Evolutionary conservation across 1,140 invertebrate genomes (phyloP).

Genomic region (Diorhabda carinulata): DNA sequence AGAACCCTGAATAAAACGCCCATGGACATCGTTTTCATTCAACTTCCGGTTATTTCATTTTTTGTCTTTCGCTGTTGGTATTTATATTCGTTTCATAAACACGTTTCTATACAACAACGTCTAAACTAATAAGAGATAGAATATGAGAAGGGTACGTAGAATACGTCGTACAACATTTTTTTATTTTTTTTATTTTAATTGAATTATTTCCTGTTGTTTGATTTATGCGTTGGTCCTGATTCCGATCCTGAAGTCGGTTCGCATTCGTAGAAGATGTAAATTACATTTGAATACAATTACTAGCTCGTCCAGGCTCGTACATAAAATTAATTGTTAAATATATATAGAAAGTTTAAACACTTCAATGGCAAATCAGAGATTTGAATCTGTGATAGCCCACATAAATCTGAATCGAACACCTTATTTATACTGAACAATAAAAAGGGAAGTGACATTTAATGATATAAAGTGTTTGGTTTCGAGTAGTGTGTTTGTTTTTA

Average conservation of each 20-base stretch:
- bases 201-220: too few relatives aligned
- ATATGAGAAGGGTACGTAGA: too few relatives aligned
- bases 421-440: slow-evolving; percentile 37
- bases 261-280: slow-evolving; percentile 32
- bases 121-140: too few relatives aligned
- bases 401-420: slow-evolving; percentile 44
- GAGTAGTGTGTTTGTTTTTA: not conserved
- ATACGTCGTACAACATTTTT: too few relatives aligned
- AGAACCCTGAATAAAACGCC: too few relatives aligned
- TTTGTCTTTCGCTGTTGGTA: too few relatives aligned
- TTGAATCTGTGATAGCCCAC: slow-evolving; percentile 41
- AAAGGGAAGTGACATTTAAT: slow-evolving; percentile 17
- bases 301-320: slow-evolving; percentile 33
- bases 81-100: too few relatives aligned
- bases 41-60: too few relatives aligned
- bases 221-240: not conserved
- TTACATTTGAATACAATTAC: slow-evolving; percentile 47
- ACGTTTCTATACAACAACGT: too few relatives aligned
- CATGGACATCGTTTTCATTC: too few relatives aligned
- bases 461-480: not conserved
- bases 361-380: slow-evolving; percentile 46
- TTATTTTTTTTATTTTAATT: too few relatives aligned
- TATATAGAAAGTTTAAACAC: slow-evolving; percentile 45
- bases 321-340: slow-evolving; percentile 46
- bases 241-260: slow-evolving; percentile 8